Evolutionary conservation across 2,113 vertebrate genomes (phyloP), one percentile per base, ranked within the genome.

Genomic region (Platysteira castanea): DNA sequence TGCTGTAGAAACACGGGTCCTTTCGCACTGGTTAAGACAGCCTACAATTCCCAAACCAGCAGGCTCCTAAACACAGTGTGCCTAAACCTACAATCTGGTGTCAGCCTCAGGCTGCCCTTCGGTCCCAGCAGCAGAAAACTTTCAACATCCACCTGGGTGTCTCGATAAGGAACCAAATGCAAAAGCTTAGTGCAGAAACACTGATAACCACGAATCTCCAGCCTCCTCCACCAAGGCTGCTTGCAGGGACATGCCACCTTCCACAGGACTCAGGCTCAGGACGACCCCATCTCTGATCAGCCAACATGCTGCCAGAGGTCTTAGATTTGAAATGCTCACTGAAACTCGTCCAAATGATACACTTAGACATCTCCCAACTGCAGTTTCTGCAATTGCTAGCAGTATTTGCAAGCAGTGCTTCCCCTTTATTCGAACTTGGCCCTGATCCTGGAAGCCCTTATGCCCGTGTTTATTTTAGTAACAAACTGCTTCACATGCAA

Each of bases 401-500:
- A 50, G 6, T 24, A 63, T 71, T 53, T 84, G 64, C 73, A 61
- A 84, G 71, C 13, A 3, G 31, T 15, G 52, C 64, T 74, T 78
- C 57, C 69, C 84, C 88, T 94, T 71, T 63, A 86, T 75, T 68
- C 18, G 2, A 94, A 86, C 61, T 95, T 93, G 90, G 96, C 86
- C 85, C 60, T 20, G 26, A 59, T 96, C 93, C 95, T 89, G 73
- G 88, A 82, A 90, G 73, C 60, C 71, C 56, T 95, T 80, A 31
- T 80, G 88, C 49, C 64, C 30, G 10, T 75, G 88, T 94, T 96
- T 96, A 94, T 95, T 95, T 97, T 92, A 93, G 90, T 70, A 86
- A 84, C 93, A 86, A 91, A 85, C 81, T 44, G 68, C 84, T 94
- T 91, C 89, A 67, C 64, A 70, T 67, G 73, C 86, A 93, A 92